Evolutionary conservation across 2,113 vertebrate genomes (phyloP).

Genomic region (Nyctereutes procyonoides): DNA sequence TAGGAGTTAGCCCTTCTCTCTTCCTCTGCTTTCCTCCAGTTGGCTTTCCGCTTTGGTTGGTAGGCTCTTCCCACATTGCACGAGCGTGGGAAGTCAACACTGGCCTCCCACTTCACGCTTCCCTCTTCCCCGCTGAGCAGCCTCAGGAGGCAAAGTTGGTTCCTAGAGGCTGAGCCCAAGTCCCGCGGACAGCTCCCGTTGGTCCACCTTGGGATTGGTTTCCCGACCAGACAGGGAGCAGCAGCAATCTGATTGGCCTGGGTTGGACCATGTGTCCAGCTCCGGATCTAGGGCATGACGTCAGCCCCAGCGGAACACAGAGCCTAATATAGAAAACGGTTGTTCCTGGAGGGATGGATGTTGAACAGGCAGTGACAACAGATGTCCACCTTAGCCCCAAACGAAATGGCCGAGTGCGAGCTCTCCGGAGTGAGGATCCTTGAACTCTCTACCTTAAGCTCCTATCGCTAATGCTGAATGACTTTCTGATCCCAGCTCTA

Average conservation of each 20-base stretch:
- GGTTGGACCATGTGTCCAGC: not conserved
- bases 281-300: not conserved
- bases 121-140: not conserved
- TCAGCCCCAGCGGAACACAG: not conserved
- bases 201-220: not conserved
- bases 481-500: not conserved
- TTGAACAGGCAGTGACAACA: not conserved
- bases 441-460: not conserved
- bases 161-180: not conserved
- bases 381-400: not conserved
- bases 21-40: not conserved
- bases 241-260: not conserved
- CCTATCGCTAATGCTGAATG: not conserved
- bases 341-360: not conserved
- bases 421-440: not conserved
- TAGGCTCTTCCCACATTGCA: not conserved
- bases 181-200: not conserved
- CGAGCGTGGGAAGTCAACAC: not conserved
- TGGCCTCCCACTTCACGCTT: not conserved
- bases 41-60: not conserved
- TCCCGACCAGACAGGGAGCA: not conserved
- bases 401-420: not conserved
- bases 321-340: not conserved
- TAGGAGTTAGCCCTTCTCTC: not conserved
- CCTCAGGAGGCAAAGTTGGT: not conserved